Evolutionary conservation across 2,113 vertebrate genomes (phyloP).

Genomic region (Chaenocephalus aceratus): DNA sequence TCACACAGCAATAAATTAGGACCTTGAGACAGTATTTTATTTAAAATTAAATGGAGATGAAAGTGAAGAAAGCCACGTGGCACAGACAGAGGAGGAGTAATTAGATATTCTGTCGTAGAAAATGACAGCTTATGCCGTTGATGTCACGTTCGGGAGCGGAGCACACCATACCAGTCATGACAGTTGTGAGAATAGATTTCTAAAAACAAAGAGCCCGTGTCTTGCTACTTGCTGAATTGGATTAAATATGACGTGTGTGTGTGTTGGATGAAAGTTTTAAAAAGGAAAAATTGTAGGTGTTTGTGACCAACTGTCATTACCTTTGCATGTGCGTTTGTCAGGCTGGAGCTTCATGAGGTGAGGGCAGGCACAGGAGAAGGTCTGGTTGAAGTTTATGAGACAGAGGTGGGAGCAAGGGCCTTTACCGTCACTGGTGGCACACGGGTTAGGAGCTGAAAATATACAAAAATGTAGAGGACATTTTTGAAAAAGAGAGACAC

Average conservation of each 20-base stretch:
- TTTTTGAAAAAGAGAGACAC: not conserved
- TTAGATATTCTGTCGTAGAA: conserved; percentile 26
- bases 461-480: not conserved
- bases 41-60: conserved; percentile 32
- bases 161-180: not conserved
- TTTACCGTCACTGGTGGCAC: conserved; percentile 89
- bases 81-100: conserved; percentile 21
- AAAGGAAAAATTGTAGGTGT: not conserved
- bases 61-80: conserved; percentile 1
- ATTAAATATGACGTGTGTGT: not conserved
- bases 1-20: conserved; percentile 1
- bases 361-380: conserved; percentile 94
- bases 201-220: conserved; percentile 2
- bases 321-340: conserved; percentile 93
- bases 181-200: conserved; percentile 4
- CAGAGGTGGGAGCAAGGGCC: conserved; percentile 95
- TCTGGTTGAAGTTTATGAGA: conserved; percentile 97
- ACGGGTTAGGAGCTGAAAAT: conserved; percentile 91
- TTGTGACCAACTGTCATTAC: conserved; percentile 75
- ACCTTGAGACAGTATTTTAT: conserved; percentile 13
- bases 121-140: conserved; percentile 19
- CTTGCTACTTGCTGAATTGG: not conserved
- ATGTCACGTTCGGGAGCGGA: not conserved
- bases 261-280: not conserved
- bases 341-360: conserved; percentile 96